Conservation (phyloP, 2,797 vertebrate genomes). For the Poecilia picta region DNA sequence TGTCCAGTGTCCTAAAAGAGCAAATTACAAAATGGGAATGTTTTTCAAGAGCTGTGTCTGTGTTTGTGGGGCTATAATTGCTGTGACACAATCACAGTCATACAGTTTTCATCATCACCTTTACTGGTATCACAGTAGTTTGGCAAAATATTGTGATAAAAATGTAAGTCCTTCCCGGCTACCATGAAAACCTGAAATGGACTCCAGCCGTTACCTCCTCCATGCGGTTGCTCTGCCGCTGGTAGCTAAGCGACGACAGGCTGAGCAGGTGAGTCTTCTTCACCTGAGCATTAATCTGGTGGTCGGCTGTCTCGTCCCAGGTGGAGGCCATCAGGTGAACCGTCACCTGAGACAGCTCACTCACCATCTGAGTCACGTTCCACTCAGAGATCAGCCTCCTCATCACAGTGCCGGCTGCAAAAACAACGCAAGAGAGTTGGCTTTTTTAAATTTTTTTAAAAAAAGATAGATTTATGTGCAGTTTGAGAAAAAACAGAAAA, state of each 20-base stretch:
- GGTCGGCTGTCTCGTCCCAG: constrained; percentile 92
- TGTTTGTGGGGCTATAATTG: too few relatives aligned
- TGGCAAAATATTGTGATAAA: too few relatives aligned
- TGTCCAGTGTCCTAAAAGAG: too few relatives aligned
- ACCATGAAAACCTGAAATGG: neutral
- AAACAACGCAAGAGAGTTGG: neutral
- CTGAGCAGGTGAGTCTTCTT: constrained; percentile 97
- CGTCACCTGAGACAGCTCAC: constrained; percentile 92
- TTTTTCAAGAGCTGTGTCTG: too few relatives aligned
- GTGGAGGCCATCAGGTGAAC: constrained; percentile 98
- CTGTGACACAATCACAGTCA: too few relatives aligned
- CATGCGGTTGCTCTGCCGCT: constrained; percentile 90
- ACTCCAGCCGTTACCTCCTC: constrained; percentile 85
- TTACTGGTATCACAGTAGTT: too few relatives aligned
- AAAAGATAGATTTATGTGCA: neutral
- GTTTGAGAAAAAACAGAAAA: neutral
- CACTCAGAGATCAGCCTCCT: constrained; percentile 97
- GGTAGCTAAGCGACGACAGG: constrained; percentile 94
- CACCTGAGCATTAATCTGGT: constrained; percentile 90
- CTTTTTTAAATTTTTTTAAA: too few relatives aligned
- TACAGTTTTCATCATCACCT: too few relatives aligned
- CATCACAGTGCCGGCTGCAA: constrained; percentile 95
- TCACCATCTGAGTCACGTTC: constrained; percentile 99
- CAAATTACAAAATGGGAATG: too few relatives aligned
- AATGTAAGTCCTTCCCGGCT: neutral